Base-by-base conservation (phyloP, 2,888 invertebrate species). In the Gastrophysa polygoni region DNA sequence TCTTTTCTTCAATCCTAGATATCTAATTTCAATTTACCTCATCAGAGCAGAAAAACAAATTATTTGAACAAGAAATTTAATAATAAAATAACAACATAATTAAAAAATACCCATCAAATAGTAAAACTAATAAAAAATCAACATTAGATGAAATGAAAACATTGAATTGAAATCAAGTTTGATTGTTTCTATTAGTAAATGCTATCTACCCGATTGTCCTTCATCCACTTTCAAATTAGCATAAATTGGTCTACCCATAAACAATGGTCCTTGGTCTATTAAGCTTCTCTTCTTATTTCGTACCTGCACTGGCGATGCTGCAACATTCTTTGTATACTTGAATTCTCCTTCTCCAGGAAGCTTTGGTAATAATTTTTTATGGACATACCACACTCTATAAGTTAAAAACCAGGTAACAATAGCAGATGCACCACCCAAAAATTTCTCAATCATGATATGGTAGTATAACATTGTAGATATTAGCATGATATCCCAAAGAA, bases 401-500 rank as follows among this genome's bases (percentile, higher is more conserved):
- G 94, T 95, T 20, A 93, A 82, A 83, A 91, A 96, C 97, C 97
- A 98, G 29, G 92, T 91, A 4, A 91, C 77, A 72, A 96, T 89
- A 8, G 96, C 97, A 73, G 93, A 84, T n/a, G 90, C 84, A 18
- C 94, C 94, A 72, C 94, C 96, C 0, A 94, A 80, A 64, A 98
- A 90, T 80, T 99, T 98, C 79, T 99, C 97, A 21, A 95, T 88
- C 91, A 98, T 93, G 52, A 92, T 91, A 80, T 99, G 99, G 82
- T 96, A 98, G 80, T 98, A 99, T 6, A 98, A 78, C 80, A 95
- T 91, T 1, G 98, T 98, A 34, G 91, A 90, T 2, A 96, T 85
- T 49, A 99, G 83, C 96, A 98, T 97, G 2, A 96, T 86, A 82
- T 99, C 96, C 96, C 96, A 97, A n/a, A 96, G 79, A 21, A 96